Evolutionary conservation across 2,888 invertebrate species (phyloP), one percentile per base, ranked within the genome.

Genomic region (Sussaba pulchella): DNA sequence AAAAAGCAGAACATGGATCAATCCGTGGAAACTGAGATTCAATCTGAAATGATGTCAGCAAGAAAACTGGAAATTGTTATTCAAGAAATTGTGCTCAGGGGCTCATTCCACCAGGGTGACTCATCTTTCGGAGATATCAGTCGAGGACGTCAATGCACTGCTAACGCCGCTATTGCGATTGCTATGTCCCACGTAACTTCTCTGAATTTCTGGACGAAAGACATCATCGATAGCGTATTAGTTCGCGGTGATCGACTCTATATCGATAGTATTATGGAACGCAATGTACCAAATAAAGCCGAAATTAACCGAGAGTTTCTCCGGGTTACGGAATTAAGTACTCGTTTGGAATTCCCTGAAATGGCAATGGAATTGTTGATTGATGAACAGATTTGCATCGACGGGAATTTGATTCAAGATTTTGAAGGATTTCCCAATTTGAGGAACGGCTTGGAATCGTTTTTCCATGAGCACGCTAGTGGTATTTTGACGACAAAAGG

Each of bases 141-240:
- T 36, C 50, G 67, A 50, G 67, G 67, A 8, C 36, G 67, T 4
- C 67, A n/a, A n/a, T n/a, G n/a, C n/a, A n/a, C n/a, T n/a, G n/a
- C n/a, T n/a, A n/a, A n/a, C n/a, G n/a, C n/a, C n/a, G n/a, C n/a
- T n/a, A n/a, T n/a, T n/a, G n/a, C n/a, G n/a, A n/a, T n/a, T n/a
- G n/a, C n/a, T n/a, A n/a, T n/a, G n/a, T n/a, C n/a, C n/a, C n/a
- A n/a, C n/a, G n/a, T n/a, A n/a, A n/a, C n/a, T n/a, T n/a, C n/a
- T n/a, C n/a, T n/a, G n/a, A n/a, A n/a, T n/a, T n/a, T n/a, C n/a
- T n/a, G n/a, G n/a, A n/a, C n/a, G n/a, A n/a, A n/a, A n/a, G n/a
- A n/a, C n/a, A n/a, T n/a, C n/a, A n/a, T n/a, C n/a, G n/a, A n/a
- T n/a, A 67, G 39, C 2, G 41, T 61, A 8, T 17, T 61, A n/a